Evolutionary conservation across 2,888 invertebrate species (phyloP).

Genomic region (Caenorhabditis drosophilae): DNA sequence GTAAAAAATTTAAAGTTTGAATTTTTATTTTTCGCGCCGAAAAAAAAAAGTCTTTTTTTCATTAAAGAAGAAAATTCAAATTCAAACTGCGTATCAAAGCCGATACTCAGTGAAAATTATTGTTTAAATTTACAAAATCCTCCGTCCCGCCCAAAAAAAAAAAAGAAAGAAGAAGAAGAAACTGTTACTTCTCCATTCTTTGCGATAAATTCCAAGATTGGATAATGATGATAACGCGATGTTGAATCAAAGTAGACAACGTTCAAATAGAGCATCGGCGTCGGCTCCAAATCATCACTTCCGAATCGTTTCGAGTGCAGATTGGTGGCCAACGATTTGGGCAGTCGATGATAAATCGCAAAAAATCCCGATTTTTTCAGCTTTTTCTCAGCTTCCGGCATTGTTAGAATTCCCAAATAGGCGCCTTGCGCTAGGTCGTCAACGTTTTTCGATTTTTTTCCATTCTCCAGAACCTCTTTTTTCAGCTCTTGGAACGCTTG

Average conservation of each 20-base stretch:
- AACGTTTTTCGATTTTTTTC: background rate
- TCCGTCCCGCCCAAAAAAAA: too few relatives aligned
- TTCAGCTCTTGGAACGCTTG: background rate
- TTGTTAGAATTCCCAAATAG: conserved; percentile 3
- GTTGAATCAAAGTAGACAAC: background rate
- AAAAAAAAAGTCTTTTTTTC: too few relatives aligned
- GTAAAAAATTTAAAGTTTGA: too few relatives aligned
- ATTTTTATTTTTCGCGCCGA: too few relatives aligned
- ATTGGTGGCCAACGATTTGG: background rate
- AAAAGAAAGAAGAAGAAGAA: too few relatives aligned
- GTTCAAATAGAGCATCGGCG: conserved; percentile 1
- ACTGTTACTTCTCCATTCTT: too few relatives aligned
- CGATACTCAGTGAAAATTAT: too few relatives aligned
- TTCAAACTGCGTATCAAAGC: too few relatives aligned
- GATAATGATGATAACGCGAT: background rate
- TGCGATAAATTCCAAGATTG: background rate
- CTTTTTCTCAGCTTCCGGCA: background rate
- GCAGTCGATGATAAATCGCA: conserved; percentile 4
- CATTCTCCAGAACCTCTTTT: background rate
- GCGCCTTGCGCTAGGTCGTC: background rate
- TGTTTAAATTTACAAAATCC: too few relatives aligned
- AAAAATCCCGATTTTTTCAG: background rate
- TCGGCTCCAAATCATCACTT: background rate
- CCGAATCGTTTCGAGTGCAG: background rate
- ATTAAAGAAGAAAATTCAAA: too few relatives aligned